These are phyloP conservation scores for Ophion ellenae DNA, from an alignment of 2,888 invertebrate genomes.

Conservation along the genomic window DNA sequence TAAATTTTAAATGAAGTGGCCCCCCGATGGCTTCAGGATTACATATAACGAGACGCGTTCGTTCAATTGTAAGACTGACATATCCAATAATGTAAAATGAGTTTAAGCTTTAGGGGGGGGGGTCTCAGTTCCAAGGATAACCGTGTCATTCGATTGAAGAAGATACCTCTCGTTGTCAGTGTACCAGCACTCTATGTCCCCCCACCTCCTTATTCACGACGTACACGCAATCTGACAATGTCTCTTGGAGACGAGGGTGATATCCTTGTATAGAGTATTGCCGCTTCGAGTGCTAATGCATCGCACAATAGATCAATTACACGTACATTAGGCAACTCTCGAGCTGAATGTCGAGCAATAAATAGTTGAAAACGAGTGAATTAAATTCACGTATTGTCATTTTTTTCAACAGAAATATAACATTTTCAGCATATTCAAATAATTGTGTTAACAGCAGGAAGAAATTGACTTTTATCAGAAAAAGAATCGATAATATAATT, in stretches of 20 bases:
- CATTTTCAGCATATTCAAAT: no score
- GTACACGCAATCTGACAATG: slow-evolving; percentile 48
- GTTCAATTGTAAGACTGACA: no score
- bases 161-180: slow-evolving; percentile 62
- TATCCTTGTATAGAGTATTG: slow-evolving; percentile 64
- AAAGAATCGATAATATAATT: no score
- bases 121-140: slow-evolving; percentile 26
- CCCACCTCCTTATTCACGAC: slow-evolving; percentile 64
- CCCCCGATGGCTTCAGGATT: no score
- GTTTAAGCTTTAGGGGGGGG: slow-evolving; percentile 47
- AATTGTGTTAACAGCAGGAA: no score
- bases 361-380: no score
- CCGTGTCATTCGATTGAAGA: slow-evolving; percentile 70
- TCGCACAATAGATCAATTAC: slow-evolving; percentile 83
- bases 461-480: no score
- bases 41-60: no score
- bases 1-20: no score
- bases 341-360: neutral
- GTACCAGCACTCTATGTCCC: slow-evolving; percentile 53
- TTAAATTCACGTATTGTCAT: neutral
- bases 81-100: no score
- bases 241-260: slow-evolving; percentile 58
- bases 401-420: no score
- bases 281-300: slow-evolving; percentile 79
- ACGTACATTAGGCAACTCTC: slow-evolving; percentile 79